These are phyloP conservation scores for Lichenostomus cassidix DNA, from an alignment of 2,113 vertebrate genomes.

Conservation along the genomic window DNA sequence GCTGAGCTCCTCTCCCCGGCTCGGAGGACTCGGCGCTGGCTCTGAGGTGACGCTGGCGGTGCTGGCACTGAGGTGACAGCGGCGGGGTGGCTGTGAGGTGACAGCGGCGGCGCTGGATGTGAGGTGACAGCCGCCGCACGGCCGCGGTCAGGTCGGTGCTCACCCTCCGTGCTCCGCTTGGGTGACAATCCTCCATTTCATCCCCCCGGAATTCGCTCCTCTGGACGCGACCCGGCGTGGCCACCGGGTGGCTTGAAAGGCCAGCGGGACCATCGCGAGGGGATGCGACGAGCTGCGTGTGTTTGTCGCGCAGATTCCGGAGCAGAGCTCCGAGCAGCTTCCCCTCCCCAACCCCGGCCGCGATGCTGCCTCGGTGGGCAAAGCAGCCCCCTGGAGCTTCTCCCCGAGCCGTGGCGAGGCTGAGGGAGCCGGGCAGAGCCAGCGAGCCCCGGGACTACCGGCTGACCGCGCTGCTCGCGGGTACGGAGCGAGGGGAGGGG, in stretches of 20 bases:
- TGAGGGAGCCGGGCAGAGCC: conserved; percentile 1
- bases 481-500: not conserved
- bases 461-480: not conserved
- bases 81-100: not conserved
- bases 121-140: not conserved
- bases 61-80: not conserved
- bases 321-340: not conserved
- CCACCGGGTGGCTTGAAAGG: not conserved
- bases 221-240: not conserved
- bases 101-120: not conserved
- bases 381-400: not conserved
- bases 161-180: not conserved
- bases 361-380: conserved; percentile 18
- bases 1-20: not conserved
- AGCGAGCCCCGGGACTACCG: not conserved
- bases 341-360: not conserved
- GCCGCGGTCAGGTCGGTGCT: not conserved
- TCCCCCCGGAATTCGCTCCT: not conserved
- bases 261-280: not conserved
- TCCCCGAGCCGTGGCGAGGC: not conserved
- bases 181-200: no score
- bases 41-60: not conserved
- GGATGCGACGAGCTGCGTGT: not conserved
- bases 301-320: conserved; percentile 23
- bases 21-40: not conserved